Percentiles rank a stretch among this genome's conserved stretches.
Conservation (phyloP, 2,797 vertebrate genomes). For the Selene dorsalis region DNA sequence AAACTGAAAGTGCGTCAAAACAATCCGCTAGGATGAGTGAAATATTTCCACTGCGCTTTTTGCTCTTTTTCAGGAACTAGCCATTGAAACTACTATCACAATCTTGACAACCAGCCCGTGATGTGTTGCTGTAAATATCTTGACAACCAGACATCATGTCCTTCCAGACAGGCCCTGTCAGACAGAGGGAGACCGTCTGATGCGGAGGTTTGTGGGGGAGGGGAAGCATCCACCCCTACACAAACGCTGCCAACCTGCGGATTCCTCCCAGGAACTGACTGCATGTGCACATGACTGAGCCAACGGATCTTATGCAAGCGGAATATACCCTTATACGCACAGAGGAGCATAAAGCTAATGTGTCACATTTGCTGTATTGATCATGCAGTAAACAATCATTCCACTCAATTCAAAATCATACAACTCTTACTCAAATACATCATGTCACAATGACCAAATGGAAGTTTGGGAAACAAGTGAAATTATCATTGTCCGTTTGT, state of each 20-base stretch:
- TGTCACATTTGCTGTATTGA: slow-evolving; percentile 7
- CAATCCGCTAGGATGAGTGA: neutral
- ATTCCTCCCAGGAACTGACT: slow-evolving; percentile 59
- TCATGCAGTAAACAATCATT: neutral
- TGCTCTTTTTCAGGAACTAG: slow-evolving; percentile 26
- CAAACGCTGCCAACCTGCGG: slow-evolving; percentile 73
- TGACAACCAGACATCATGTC: slow-evolving; percentile 73
- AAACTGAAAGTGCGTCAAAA: slow-evolving; percentile 6
- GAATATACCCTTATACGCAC: slow-evolving; percentile 7
- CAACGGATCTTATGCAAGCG: slow-evolving; percentile 9
- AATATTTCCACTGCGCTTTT: neutral
- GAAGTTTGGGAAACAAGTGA: slow-evolving; percentile 4
- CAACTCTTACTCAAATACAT: neutral
- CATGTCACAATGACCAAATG: neutral
- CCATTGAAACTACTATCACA: slow-evolving; percentile 43
- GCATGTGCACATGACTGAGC: slow-evolving; percentile 50
- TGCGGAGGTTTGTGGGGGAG: slow-evolving; percentile 65
- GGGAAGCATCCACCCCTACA: slow-evolving; percentile 61
- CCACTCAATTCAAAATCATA: neutral
- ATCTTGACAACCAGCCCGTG: slow-evolving; percentile 58
- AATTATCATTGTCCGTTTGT: neutral
- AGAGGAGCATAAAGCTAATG: neutral
- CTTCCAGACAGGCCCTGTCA: slow-evolving; percentile 67
- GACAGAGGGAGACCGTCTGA: slow-evolving; percentile 56
- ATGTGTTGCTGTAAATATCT: slow-evolving; percentile 71